Evolutionary conservation across 2,797 vertebrate species (phyloP), one percentile per base, ranked within the genome.

Genomic region (Neosilurus mollespiculum): DNA sequence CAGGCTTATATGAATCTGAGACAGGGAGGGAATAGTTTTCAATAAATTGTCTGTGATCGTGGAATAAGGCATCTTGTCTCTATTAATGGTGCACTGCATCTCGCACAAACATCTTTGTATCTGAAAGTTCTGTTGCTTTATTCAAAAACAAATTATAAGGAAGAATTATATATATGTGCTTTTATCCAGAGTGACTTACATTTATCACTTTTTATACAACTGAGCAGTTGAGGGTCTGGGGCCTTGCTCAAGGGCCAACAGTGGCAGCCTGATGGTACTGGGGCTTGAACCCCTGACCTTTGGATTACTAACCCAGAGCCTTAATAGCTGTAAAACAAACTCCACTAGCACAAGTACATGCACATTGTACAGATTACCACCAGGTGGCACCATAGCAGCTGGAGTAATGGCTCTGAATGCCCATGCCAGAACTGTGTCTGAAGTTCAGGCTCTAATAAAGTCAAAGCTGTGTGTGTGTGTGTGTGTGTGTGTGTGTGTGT

Each of bases 1-100:
- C 96, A 43, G 97, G 95, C 89, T 99, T 99, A 87, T 97, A 98
- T 87, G 94, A 89, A 89, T 98, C 98, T 99, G 87, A 90, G 84
- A 64, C 3, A 59, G 14, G 24, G 24, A 80, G 53, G 6, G 9
- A 58, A 56, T 26, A 18, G 22, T 71, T 24, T 7, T 54, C 34
- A 71, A 82, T 71, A 61, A 37, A n/a, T 16, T 59, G 24, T 66
- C 2, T 54, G 2, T 37, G 26, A 72, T n/a, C 59, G 9, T 9
- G 20, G 20, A 76, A 37, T 37, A 59, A 37, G 12, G 11, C 15
- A 30, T 30, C 54, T 15, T 7, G 24, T 15, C 4, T 56, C 24
- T 15, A 26, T 24, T 16, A 18, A 72, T 11, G 11, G 37, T 70
- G 4, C n/a, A 26, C 14, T 9, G 53, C 15, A 54, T 54, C 49